A percentile compares a stretch with the other conserved stretches of the same genome.
phyloP scores from a whole-genome alignment of 2,797 vertebrate species.

The Tauraco hartlaubi region DNA sequence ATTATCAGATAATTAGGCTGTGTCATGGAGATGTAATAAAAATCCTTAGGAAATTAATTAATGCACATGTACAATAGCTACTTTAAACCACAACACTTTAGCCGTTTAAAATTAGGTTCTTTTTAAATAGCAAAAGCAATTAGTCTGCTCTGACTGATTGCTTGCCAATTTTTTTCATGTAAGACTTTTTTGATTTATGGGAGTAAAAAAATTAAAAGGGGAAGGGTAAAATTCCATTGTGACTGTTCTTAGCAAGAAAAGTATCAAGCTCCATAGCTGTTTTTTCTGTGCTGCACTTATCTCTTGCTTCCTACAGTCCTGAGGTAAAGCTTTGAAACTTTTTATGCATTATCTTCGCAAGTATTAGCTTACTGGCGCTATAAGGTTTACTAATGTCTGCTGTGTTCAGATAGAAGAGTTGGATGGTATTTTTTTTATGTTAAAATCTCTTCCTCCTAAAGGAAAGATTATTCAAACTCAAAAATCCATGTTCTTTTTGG shows the following conservation, averaged over 20 bases:
- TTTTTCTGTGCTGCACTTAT: background rate
- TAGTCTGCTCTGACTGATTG: slow-evolving; percentile 74
- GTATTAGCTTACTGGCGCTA: background rate
- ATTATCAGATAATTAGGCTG: slow-evolving; percentile 74
- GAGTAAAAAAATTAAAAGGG: background rate
- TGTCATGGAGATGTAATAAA: slow-evolving; percentile 74
- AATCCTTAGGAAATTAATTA: slow-evolving; percentile 82
- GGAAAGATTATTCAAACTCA: background rate
- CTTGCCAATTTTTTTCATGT: slow-evolving; percentile 64
- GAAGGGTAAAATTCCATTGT: background rate
- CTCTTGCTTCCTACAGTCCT: background rate
- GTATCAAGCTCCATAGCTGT: background rate
- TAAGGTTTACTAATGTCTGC: slow-evolving; percentile 7
- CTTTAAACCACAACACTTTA: slow-evolving; percentile 74
- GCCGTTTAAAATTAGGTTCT: slow-evolving; percentile 65
- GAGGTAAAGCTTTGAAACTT: slow-evolving; percentile 26
- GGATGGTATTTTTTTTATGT: slow-evolving; percentile 2
- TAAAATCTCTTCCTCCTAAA: slow-evolving; percentile 3
- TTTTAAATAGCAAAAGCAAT: slow-evolving; percentile 78
- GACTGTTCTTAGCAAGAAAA: background rate
- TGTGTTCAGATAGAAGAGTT: background rate
- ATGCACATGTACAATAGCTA: slow-evolving; percentile 72
- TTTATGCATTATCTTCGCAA: background rate
- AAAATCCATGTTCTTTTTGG: background rate
- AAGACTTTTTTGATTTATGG: slow-evolving; percentile 50